Percentiles rank a stretch among this genome's conserved stretches.
Conservation (phyloP, 1,140 invertebrate species). For the Sweltsa coloradensis region DNA sequence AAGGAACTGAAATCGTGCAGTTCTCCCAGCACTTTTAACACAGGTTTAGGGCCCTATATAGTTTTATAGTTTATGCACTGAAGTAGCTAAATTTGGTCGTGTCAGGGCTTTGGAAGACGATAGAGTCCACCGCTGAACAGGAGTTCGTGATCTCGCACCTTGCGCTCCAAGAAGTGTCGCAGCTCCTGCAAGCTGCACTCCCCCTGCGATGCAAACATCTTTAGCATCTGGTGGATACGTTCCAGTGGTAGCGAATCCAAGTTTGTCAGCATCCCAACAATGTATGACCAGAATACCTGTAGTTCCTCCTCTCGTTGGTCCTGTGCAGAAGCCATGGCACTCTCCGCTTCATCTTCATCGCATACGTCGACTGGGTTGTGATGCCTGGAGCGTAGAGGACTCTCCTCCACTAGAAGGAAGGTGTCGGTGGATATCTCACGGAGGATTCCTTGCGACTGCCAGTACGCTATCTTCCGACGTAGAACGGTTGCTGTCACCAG, state of each 20-base stretch:
- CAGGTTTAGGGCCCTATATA: too few relatives aligned
- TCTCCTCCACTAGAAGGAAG: conserved; percentile 68
- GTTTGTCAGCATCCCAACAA: conserved; percentile 93
- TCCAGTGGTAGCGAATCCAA: conserved; percentile 85
- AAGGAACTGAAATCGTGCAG: too few relatives aligned
- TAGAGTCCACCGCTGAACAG: conserved; percentile 77
- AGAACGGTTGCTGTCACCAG: conserved; percentile 72
- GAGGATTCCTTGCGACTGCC: conserved; percentile 76
- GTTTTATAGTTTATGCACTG: too few relatives aligned
- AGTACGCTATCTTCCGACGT: conserved; percentile 76
- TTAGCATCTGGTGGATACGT: conserved; percentile 91
- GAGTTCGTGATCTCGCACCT: conserved; percentile 81
- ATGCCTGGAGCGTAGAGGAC: conserved; percentile 31
- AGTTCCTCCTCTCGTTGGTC: conserved; percentile 87
- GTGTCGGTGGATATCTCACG: conserved; percentile 60
- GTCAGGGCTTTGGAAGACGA: conserved; percentile 60
- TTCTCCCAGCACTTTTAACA: too few relatives aligned
- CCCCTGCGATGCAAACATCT: conserved; percentile 88
- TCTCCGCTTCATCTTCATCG: conserved; percentile 85
- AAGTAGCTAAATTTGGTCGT: too few relatives aligned
- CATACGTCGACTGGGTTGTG: conserved; percentile 47
- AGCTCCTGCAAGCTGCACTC: conserved; percentile 83
- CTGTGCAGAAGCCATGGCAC: conserved; percentile 83
- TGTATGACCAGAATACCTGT: conserved; percentile 91
- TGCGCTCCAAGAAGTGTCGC: conserved; percentile 79